Evolutionary conservation across 2,113 vertebrate species (phyloP).

Genomic region (Jacana jacana): DNA sequence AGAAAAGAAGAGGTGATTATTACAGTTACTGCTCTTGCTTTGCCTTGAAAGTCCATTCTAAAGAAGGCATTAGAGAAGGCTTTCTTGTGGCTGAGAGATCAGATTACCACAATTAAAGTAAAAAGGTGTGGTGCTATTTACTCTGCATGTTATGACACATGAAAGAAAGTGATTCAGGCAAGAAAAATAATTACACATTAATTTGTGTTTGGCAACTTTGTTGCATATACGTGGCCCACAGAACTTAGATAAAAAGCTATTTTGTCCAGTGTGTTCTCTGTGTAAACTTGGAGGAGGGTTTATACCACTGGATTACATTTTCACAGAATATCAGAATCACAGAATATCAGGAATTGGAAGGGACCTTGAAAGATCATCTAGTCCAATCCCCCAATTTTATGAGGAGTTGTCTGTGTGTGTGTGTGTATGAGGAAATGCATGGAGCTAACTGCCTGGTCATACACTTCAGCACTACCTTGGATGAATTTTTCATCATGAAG

Average conservation of each 20-base stretch:
- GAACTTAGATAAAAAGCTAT: constrained; percentile 73
- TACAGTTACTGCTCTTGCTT: constrained; percentile 73
- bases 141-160: constrained; percentile 82
- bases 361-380: no score
- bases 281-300: constrained; percentile 37
- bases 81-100: constrained; percentile 77
- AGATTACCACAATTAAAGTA: constrained; percentile 79
- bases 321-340: no score
- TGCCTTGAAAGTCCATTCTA: constrained; percentile 74
- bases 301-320: background rate
- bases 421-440: background rate
- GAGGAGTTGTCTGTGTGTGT: background rate
- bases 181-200: constrained; percentile 85
- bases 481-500: background rate
- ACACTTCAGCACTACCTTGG: background rate
- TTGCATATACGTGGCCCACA: constrained; percentile 75
- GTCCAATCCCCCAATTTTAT: background rate
- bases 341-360: no score
- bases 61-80: constrained; percentile 73
- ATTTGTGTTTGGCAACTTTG: constrained; percentile 81
- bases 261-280: constrained; percentile 66
- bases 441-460: background rate
- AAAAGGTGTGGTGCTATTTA: constrained; percentile 82
- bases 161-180: constrained; percentile 83
- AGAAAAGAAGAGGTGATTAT: constrained; percentile 56